A percentile compares a stretch with the other conserved stretches of the same genome.
Conservation (phyloP, 2,113 vertebrate species). For the Chaenogobius annularis region DNA sequence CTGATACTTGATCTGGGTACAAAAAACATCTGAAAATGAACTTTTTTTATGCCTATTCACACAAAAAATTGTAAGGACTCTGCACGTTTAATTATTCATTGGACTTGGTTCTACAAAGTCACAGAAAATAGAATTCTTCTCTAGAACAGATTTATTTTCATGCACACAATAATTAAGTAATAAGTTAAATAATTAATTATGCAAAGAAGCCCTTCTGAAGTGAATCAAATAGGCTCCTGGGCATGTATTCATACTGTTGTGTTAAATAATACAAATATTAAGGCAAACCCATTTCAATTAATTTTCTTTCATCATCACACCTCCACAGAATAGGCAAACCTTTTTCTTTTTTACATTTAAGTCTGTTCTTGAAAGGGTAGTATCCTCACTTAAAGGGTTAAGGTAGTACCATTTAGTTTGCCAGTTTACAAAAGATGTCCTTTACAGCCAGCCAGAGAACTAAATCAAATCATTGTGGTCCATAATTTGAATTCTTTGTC, state of each 20-base stretch:
- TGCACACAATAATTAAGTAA: conserved; percentile 50
- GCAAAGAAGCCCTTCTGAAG: conserved; percentile 43
- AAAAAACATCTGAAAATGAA: background rate
- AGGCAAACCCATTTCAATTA: conserved; percentile 57
- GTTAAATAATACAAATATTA: conserved; percentile 56
- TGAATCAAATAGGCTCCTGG: conserved; percentile 24
- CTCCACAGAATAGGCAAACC: conserved; percentile 40
- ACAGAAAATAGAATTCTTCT: conserved; percentile 41
- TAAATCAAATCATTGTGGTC: background rate
- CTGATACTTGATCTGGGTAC: background rate
- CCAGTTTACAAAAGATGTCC: background rate
- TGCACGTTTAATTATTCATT: conserved; percentile 22
- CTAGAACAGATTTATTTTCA: conserved; percentile 53
- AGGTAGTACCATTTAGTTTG: background rate
- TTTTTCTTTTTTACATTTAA: conserved; percentile 23
- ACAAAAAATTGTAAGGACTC: conserved; percentile 11
- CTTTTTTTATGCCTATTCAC: conserved; percentile 14
- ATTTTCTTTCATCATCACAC: conserved; percentile 35
- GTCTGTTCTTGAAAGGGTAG: conserved; percentile 70
- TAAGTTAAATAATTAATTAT: no score
- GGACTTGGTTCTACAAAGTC: conserved; percentile 42
- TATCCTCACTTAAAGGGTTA: conserved; percentile 22
- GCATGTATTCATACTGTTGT: conserved; percentile 37
- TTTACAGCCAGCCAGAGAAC: background rate
- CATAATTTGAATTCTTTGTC: background rate